Evolutionary conservation across 2,888 invertebrate species (phyloP), one percentile per base, ranked within the genome.

Genomic region (Diabrotica balteata): DNA sequence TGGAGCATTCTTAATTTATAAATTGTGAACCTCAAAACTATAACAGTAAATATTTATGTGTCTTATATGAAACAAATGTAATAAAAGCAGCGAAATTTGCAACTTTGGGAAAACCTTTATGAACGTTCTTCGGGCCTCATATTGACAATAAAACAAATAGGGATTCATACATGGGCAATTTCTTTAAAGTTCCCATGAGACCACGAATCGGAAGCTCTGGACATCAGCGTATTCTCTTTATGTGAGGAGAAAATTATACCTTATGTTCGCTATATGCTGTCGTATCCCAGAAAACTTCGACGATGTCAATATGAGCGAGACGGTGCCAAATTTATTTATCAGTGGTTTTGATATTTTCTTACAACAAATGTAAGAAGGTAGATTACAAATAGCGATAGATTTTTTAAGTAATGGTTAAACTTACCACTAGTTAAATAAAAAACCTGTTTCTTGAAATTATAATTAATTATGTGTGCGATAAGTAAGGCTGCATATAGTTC

Each of bases 211-310:
- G 79, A 77, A 75, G 76, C 77, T 80, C 80, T 77, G 82, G 82
- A 83, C 83, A 83, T 83, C 81, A 82, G 80, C 81, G 83, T 83
- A 83, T 83, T 83, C 84, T 83, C 82, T 83, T 83, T 83, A 83
- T 83, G 82, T 82, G 80, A 78, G 78, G 79, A 78, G 80, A 81
- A 84, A 83, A 47, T 47, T 47, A 47, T 47, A 47, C 47, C 9
- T 47, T 47, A 47, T 47, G 47, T 10, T 47, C 10, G 6, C 47
- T 47, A 8, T 47, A 8, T 47, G 47, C 10, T 47, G 47, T 10
- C 47, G 47, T 47, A 47, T 47, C 47, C 47, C 8, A 47, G 47
- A 47, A 47, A 47, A 47, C 47, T 47, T 47, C 10, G 47, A 10
- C 10, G 47, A 47, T 47, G 47, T 47, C 47, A 47, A 47, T 47